Evolutionary conservation across 1,140 invertebrate genomes (phyloP), one percentile per base, ranked within the genome.

Genomic region (Chrysomallon squamiferum): DNA sequence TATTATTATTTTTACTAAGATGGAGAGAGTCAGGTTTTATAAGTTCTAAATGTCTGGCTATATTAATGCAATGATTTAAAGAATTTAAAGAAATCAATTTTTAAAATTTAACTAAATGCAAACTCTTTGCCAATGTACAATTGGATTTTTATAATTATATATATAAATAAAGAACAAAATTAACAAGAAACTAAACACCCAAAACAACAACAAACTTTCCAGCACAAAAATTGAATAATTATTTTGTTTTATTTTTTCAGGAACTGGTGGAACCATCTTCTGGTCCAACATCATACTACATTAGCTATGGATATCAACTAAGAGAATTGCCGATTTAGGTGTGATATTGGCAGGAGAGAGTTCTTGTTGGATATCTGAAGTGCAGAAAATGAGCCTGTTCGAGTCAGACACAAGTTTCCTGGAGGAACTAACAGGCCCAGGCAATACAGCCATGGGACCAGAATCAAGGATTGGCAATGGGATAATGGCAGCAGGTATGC

Each of bases 311-410:
- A 25, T 18, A 54, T 15, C 29, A 54, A 27, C 22, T 54, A 22
- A 54, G 50, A 15, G 25, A 54, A 22, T 27, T 30, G 29, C n/a
- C 22, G n/a, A 27, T 25, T 22, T 20, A 25, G 30, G 15, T 50
- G 25, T 54, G 49, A 15, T 27, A 41, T 18, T 47, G 56, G n/a
- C 63, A 49, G 45, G 43, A 25, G 35, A 49, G 58, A 52, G 57
- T 54, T 43, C 64, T 33, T 32, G 57, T 65, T 62, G 25, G 69
- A 80, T 80, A 76, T 71, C 76, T 27, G 76, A 81, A 56, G 75
- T 76, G 64, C 70, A 73, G 29, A 77, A 77, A 67, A 72, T 80
- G 1, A 75, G 76, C 57, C 72, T 81, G 56, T 80, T 80, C 75
- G 76, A 81, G 59, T 66, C 67, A 52, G 78, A 78, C 35, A 69